Conservation (phyloP, 2,888 invertebrate genomes). For the Melanchra persicariae region DNA sequence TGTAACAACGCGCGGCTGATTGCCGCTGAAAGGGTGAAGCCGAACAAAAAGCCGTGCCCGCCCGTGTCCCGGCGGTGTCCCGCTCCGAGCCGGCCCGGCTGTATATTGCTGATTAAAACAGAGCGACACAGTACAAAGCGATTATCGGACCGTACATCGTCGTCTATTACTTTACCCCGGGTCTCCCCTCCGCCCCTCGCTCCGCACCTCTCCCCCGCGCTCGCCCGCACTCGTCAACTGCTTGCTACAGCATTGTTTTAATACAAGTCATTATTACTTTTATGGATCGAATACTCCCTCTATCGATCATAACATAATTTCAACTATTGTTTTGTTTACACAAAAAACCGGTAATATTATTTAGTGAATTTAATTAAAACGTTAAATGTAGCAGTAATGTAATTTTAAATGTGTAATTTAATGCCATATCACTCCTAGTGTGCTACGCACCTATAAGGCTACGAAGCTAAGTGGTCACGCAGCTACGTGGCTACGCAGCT, state of each 20-base stretch:
- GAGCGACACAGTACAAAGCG: constrained; percentile 84
- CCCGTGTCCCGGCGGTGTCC: not conserved
- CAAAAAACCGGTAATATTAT: not conserved
- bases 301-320: not conserved
- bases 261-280: constrained; percentile 74
- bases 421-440: too few species aligned
- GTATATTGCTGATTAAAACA: constrained; percentile 86
- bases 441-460: too few species aligned
- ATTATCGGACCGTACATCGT: constrained; percentile 83
- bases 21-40: constrained; percentile 84
- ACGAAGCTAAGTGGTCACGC: constrained; percentile 1
- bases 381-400: too few species aligned
- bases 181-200: constrained; percentile 3
- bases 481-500: not conserved
- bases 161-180: constrained; percentile 76
- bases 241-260: constrained; percentile 63
- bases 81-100: constrained; percentile 55
- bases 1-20: constrained; percentile 85
- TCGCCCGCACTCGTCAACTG: constrained; percentile 26
- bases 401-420: too few species aligned
- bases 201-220: not conserved
- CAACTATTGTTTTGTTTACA: not conserved
- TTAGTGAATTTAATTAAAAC: not conserved
- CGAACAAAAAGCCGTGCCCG: constrained; percentile 76
- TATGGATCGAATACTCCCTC: constrained; percentile 45